Conservation (phyloP, 2,797 vertebrate species). For the Esox masquinongy region DNA sequence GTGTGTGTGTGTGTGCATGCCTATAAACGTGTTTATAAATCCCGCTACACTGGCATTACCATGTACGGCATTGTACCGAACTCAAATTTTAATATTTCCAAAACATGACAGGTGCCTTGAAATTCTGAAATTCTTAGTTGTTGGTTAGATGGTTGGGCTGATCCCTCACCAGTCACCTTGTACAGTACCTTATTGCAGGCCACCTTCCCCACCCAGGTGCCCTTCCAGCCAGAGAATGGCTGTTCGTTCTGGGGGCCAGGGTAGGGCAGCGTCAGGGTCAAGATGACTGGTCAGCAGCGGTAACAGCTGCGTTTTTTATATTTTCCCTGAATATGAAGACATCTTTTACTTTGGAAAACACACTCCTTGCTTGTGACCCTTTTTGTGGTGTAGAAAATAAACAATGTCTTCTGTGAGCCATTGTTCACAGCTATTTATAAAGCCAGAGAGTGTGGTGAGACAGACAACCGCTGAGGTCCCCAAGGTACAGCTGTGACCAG, state of each 20-base stretch:
- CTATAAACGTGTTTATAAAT: neutral
- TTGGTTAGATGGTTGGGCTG: neutral
- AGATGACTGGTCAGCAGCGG: neutral
- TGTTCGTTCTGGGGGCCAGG: neutral
- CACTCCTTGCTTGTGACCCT: constrained; percentile 51
- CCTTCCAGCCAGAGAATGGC: neutral
- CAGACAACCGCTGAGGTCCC: constrained; percentile 56
- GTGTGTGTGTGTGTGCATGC: neutral
- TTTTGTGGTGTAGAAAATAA: constrained; percentile 51
- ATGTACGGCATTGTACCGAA: constrained; percentile 14
- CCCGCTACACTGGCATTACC: neutral
- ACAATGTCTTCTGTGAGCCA: constrained; percentile 59
- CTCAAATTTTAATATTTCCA: constrained; percentile 4
- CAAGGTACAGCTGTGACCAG: constrained; percentile 40
- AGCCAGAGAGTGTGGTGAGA: constrained; percentile 54
- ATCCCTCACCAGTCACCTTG: neutral
- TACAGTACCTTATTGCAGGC: too few relatives aligned
- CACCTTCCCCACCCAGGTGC: neutral
- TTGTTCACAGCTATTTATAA: constrained; percentile 60
- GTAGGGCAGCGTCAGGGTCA: neutral
- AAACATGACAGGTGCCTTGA: constrained; percentile 1
- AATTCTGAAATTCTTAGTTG: too few relatives aligned
- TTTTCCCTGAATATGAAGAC: constrained; percentile 12
- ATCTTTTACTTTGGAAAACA: constrained; percentile 49
- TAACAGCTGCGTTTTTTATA: constrained; percentile 2